These are phyloP conservation scores for Chaetophractus vellerosus DNA, from an alignment of 2,797 vertebrate species.

Conservation along the genomic window DNA sequence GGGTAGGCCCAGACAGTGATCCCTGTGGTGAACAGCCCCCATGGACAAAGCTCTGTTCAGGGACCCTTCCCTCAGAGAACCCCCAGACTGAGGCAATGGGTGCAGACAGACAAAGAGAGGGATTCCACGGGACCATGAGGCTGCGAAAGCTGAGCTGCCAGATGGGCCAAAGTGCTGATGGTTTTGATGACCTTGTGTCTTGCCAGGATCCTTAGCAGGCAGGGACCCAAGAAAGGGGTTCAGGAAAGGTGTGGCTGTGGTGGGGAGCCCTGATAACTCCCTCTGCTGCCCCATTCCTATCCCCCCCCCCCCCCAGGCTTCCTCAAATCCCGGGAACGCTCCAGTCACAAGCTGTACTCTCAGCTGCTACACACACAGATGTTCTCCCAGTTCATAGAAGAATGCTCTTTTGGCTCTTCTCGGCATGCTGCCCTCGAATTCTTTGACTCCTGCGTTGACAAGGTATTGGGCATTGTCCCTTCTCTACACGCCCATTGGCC, in stretches of 20 bases:
- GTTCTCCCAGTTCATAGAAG: constrained; percentile 98
- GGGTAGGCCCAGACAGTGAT: not conserved
- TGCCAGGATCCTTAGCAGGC: not conserved
- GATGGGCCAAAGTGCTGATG: not conserved
- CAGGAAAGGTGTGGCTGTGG: not conserved
- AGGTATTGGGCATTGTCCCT: constrained; percentile 87
- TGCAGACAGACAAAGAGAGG: not conserved
- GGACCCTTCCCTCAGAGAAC: not conserved
- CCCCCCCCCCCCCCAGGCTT: constrained; percentile 89
- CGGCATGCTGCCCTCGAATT: constrained; percentile 96
- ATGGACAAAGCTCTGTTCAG: not conserved
- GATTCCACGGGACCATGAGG: not conserved
- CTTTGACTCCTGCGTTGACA: constrained; percentile 96
- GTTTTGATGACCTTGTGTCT: not conserved
- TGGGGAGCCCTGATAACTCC: not conserved
- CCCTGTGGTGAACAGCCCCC: not conserved
- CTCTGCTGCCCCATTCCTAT: not conserved
- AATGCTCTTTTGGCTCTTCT: constrained; percentile 97
- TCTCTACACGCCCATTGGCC: not conserved
- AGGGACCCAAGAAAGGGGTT: not conserved
- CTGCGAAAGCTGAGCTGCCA: not conserved
- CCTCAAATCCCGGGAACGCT: constrained; percentile 95
- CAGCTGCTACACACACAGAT: constrained; percentile 96
- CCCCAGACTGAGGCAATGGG: not conserved
- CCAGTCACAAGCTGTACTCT: constrained; percentile 94